Conservation (phyloP, 1,140 invertebrate genomes). For the Scaptomyza pallida region DNA sequence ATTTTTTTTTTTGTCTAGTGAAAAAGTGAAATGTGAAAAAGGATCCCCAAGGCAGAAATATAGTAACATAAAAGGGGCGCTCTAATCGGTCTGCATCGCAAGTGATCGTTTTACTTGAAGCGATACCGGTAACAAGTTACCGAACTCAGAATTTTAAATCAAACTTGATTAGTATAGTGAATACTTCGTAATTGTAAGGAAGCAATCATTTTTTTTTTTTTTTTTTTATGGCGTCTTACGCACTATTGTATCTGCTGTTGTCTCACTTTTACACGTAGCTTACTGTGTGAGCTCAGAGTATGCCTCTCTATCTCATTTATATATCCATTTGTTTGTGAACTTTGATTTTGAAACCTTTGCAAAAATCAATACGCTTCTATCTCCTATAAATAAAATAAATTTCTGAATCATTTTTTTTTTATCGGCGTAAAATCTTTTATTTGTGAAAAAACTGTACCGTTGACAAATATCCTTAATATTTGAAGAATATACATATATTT, state of each 20-base stretch:
- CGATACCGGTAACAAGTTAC: constrained; percentile 12
- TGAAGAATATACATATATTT: too few relatives aligned
- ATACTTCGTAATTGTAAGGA: constrained; percentile 22
- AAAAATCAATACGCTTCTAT: constrained; percentile 40
- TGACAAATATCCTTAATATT: too few relatives aligned
- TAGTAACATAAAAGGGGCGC: background rate
- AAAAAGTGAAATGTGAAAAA: background rate
- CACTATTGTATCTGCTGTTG: constrained; percentile 52
- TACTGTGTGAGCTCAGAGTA: background rate
- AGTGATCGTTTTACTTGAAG: background rate
- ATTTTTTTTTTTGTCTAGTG: constrained; percentile 19
- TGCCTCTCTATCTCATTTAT: constrained; percentile 7
- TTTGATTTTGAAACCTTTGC: constrained; percentile 50
- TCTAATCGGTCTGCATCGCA: background rate
- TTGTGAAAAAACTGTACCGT: too few relatives aligned
- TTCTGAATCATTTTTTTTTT: background rate
- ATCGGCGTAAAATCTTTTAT: constrained; percentile 24
- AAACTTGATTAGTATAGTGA: constrained; percentile 7
- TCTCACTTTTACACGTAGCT: constrained; percentile 51
- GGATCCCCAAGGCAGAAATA: background rate
- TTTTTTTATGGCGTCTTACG: constrained; percentile 32
- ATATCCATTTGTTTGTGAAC: background rate
- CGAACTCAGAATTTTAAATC: constrained; percentile 1
- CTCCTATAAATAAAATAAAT: constrained; percentile 1
- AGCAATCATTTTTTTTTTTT: constrained; percentile 37